A percentile compares a stretch with the other conserved stretches of the same genome.
These are phyloP conservation scores for Uloborus diversus DNA, from an alignment of 1,140 invertebrate genomes.

Conservation along the genomic window DNA sequence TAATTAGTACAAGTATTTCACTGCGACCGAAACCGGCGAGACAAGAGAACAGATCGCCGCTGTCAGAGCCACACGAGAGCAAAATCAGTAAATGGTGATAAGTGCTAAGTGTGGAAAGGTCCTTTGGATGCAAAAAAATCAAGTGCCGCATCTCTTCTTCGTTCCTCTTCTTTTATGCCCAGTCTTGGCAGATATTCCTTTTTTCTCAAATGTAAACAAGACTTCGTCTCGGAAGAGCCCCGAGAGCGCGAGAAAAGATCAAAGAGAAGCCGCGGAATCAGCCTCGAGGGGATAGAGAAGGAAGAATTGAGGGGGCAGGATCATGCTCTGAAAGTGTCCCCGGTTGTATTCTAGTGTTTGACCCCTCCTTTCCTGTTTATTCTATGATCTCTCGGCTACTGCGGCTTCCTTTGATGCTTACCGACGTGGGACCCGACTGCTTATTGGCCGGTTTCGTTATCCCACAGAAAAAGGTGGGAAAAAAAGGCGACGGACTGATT, in stretches of 20 bases:
- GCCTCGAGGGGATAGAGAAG: conserved; percentile 11
- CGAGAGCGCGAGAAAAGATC: background rate
- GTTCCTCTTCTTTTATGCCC: background rate
- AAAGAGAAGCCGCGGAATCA: background rate
- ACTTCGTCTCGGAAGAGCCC: conserved; percentile 6
- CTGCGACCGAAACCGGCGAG: too few relatives aligned
- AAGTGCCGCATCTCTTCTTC: too few relatives aligned
- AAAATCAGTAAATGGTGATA: too few relatives aligned
- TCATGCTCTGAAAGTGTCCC: background rate
- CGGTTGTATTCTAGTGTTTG: too few relatives aligned
- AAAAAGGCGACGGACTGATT: too few relatives aligned
- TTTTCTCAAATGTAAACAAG: conserved; percentile 40
- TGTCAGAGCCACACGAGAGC: too few relatives aligned
- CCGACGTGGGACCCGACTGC: background rate
- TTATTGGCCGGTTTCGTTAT: too few relatives aligned
- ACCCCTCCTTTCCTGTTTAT: conserved; percentile 20
- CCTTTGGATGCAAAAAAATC: background rate
- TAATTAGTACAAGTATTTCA: too few relatives aligned
- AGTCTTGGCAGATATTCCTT: background rate
- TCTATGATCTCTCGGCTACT: conserved; percentile 12
- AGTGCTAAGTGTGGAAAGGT: too few relatives aligned
- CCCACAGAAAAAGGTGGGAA: too few relatives aligned
- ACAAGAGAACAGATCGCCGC: too few relatives aligned
- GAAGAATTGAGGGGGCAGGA: background rate
- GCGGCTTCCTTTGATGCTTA: background rate